Evolutionary conservation across 1,140 invertebrate species (phyloP).

Genomic region (Drosophila murphyi): DNA sequence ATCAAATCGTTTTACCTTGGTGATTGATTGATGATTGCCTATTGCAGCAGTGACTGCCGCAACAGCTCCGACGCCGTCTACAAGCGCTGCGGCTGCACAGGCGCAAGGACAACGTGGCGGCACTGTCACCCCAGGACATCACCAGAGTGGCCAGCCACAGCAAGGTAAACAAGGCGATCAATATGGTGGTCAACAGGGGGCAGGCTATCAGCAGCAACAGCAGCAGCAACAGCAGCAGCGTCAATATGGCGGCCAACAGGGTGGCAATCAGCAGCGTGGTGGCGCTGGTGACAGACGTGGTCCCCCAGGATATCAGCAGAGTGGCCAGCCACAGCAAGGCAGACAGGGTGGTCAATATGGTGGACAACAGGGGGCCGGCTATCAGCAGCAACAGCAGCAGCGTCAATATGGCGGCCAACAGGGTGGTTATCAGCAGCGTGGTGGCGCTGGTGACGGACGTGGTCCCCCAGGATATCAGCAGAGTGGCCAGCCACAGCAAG

Average conservation of each 20-base stretch:
- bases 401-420: constrained; percentile 22
- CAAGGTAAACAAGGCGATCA: not conserved
- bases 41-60: not conserved
- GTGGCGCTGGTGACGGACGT: not conserved
- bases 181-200: not conserved
- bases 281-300: no score
- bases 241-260: constrained; percentile 19
- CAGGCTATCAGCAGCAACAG: constrained; percentile 5
- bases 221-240: not conserved
- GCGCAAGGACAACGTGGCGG: not conserved
- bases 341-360: constrained; percentile 24
- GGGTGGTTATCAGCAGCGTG: constrained; percentile 16
- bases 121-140: not conserved
- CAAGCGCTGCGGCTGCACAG: not conserved
- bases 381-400: no score
- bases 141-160: constrained; percentile 7
- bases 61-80: not conserved
- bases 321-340: constrained; percentile 23
- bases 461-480: not conserved
- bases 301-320: not conserved
- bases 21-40: not conserved
- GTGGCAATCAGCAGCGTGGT: constrained; percentile 21
- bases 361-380: not conserved
- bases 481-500: constrained; percentile 21
- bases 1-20: no score